Conservation (phyloP, 2,797 vertebrate genomes). For the Paguma larvata region DNA sequence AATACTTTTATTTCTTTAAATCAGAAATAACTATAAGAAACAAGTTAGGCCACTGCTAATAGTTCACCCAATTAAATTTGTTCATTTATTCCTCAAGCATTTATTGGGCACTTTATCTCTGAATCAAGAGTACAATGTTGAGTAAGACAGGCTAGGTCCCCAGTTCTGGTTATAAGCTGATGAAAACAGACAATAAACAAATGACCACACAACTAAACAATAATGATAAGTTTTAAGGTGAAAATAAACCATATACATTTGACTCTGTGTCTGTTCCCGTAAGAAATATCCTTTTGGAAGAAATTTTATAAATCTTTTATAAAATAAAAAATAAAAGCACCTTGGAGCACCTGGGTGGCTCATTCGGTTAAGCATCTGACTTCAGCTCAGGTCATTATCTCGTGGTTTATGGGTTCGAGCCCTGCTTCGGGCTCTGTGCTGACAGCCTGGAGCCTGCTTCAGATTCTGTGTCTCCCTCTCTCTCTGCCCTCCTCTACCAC, state of each 20-base stretch:
- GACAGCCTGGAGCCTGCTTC: too few species aligned
- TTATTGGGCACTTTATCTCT: not conserved
- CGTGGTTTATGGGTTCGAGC: too few species aligned
- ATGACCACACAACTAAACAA: slow-evolving; percentile 29
- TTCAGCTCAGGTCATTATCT: too few species aligned
- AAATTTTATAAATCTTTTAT: slow-evolving; percentile 31
- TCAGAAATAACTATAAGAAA: not conserved
- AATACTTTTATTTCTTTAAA: slow-evolving; percentile 17
- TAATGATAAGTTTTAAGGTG: slow-evolving; percentile 37
- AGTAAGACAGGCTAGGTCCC: not conserved
- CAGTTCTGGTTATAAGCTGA: not conserved
- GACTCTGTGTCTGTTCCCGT: not conserved
- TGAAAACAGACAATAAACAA: slow-evolving; percentile 34
- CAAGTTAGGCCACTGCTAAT: not conserved
- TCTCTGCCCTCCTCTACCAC: too few species aligned
- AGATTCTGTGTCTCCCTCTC: too few species aligned
- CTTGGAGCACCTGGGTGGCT: too few species aligned
- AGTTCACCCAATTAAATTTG: not conserved
- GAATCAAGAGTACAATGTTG: not conserved
- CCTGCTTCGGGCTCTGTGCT: too few species aligned
- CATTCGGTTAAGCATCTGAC: too few species aligned
- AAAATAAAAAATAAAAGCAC: slow-evolving; percentile 33
- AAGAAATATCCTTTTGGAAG: slow-evolving; percentile 30
- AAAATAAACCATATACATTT: slow-evolving; percentile 42
- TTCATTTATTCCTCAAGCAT: not conserved